A percentile compares a stretch with the other conserved stretches of the same genome.
These are phyloP conservation scores for Cotesia chilonis DNA, from an alignment of 1,140 invertebrate genomes.

Conservation along the genomic window DNA sequence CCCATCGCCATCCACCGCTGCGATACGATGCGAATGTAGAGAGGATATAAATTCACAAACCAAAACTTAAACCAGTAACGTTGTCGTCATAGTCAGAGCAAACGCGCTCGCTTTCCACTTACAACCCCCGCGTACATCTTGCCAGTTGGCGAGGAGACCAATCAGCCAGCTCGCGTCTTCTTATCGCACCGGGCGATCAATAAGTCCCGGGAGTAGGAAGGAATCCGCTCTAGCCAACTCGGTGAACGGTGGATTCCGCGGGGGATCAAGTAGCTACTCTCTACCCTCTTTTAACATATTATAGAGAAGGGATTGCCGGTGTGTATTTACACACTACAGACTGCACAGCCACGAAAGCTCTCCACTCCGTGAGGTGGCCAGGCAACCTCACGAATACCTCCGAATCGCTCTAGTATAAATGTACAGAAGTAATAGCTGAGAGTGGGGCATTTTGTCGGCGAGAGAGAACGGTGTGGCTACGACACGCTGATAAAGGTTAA, in stretches of 20 bases:
- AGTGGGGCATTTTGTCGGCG: slow-evolving; percentile 30
- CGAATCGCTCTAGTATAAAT: too few relatives aligned
- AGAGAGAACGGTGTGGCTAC: slow-evolving; percentile 42
- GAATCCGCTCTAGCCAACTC: slow-evolving; percentile 52
- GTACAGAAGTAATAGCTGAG: slow-evolving; percentile 27
- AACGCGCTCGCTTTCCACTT: slow-evolving; percentile 9
- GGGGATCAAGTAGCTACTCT: slow-evolving; percentile 31
- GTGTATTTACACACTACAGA: too few relatives aligned
- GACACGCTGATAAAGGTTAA: slow-evolving; percentile 67
- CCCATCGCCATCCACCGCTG: neutral
- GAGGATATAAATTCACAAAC: neutral
- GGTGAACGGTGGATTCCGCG: slow-evolving; percentile 32
- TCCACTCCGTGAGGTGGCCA: too few relatives aligned
- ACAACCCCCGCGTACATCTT: slow-evolving; percentile 23
- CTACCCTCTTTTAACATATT: too few relatives aligned
- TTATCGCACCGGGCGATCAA: slow-evolving; percentile 63
- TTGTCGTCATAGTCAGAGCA: too few relatives aligned
- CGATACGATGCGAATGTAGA: neutral
- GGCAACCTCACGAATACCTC: too few relatives aligned
- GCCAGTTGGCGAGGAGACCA: slow-evolving; percentile 50
- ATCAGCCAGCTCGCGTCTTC: slow-evolving; percentile 62
- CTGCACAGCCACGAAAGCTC: too few relatives aligned
- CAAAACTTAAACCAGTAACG: too few relatives aligned
- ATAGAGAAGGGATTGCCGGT: too few relatives aligned
- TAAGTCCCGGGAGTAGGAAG: slow-evolving; percentile 64